A percentile compares a stretch with the other conserved stretches of the same genome.
Evolutionary conservation across 2,797 vertebrate species (phyloP).

Genomic region (Sebastes elongatus): DNA sequence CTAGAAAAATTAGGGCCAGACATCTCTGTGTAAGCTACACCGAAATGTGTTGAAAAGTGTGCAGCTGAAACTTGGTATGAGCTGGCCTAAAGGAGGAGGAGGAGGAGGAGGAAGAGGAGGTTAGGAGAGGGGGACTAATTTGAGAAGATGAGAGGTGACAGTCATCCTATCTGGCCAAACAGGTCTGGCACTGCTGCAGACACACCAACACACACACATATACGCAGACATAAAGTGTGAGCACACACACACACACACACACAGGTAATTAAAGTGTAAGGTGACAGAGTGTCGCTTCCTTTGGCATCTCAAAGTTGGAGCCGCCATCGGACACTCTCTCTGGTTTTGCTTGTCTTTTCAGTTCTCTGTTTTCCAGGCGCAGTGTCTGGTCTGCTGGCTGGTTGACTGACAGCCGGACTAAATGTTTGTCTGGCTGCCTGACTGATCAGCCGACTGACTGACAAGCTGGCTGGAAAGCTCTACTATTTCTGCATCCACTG

Average conservation of each 20-base stretch:
- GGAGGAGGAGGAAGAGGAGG: not conserved
- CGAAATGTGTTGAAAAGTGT: constrained; percentile 49
- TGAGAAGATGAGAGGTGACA: constrained; percentile 67
- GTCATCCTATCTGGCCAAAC: constrained; percentile 65
- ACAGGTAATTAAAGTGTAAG: constrained; percentile 68
- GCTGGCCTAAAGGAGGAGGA: constrained; percentile 7
- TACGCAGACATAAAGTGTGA: not conserved
- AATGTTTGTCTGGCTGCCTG: constrained; percentile 25
- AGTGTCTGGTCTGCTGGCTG: constrained; percentile 10
- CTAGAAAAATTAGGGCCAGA: not conserved
- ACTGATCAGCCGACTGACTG: constrained; percentile 12
- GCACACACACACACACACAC: not conserved
- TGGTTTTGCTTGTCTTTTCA: constrained; percentile 20
- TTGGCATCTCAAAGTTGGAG: constrained; percentile 47
- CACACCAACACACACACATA: not conserved
- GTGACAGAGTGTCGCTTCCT: constrained; percentile 59
- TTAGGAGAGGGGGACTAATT: constrained; percentile 26
- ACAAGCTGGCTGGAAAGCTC: not conserved
- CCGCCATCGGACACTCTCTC: constrained; percentile 32
- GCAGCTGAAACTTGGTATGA: constrained; percentile 57
- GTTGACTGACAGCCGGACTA: constrained; percentile 27
- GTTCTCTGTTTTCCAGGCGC: constrained; percentile 8
- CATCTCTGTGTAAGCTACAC: constrained; percentile 54
- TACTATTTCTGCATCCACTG: not conserved
- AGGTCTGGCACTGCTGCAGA: constrained; percentile 43